Evolutionary conservation across 2,113 vertebrate genomes (phyloP).

Genomic region (Plotosus lineatus): DNA sequence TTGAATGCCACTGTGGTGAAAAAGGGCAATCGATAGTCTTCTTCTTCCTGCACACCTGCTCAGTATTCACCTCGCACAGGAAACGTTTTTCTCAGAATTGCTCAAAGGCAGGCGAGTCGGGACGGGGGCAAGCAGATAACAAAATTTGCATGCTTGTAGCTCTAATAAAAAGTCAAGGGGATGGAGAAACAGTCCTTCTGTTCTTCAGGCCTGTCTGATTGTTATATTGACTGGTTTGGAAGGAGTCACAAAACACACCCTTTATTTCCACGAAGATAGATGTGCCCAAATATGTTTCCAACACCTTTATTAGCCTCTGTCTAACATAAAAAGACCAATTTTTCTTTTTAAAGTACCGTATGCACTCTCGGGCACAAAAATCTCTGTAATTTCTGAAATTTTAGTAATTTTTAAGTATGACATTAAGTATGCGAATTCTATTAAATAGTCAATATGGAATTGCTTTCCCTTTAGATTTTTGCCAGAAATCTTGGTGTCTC

Average conservation of each 20-base stretch:
- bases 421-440: too few species aligned
- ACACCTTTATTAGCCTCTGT: constrained; percentile 21
- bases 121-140: constrained; percentile 34
- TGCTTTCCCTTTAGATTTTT: too few species aligned
- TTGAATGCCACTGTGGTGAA: constrained; percentile 84
- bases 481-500: too few species aligned
- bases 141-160: constrained; percentile 45
- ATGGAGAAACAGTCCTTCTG: neutral
- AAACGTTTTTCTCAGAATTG: constrained; percentile 44
- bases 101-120: constrained; percentile 25
- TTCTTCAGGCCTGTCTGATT: constrained; percentile 15
- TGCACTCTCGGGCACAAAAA: too few species aligned
- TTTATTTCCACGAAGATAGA: constrained; percentile 6
- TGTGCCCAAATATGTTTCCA: constrained; percentile 33
- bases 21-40: constrained; percentile 93
- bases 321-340: neutral
- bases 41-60: constrained; percentile 68
- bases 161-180: constrained; percentile 36
- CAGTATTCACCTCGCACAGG: constrained; percentile 48
- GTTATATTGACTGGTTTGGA: constrained; percentile 33
- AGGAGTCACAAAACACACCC: constrained; percentile 75
- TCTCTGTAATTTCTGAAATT: too few species aligned
- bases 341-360: neutral
- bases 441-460: too few species aligned
- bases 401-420: too few species aligned